Percentiles rank a stretch among this genome's conserved stretches.
Evolutionary conservation across 92 coral and sea anemone species (phyloP).

Genomic region (Galaxea fascicularis): DNA sequence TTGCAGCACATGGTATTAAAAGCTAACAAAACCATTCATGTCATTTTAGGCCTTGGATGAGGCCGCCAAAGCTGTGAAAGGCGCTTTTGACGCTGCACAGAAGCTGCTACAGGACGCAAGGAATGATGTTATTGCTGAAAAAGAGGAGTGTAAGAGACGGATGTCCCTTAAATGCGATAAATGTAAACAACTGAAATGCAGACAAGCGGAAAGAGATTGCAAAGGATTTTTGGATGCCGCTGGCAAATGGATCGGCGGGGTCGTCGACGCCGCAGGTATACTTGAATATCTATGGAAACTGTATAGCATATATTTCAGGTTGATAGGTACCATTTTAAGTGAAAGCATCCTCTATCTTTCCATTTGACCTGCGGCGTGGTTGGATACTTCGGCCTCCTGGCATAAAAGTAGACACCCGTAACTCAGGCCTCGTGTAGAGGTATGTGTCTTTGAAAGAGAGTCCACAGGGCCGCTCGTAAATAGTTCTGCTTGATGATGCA

Average conservation of each 20-base stretch:
- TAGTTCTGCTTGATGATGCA: too few species aligned
- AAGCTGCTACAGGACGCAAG: slow-evolving; percentile 81
- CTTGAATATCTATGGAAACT: not conserved
- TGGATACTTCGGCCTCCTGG: too few species aligned
- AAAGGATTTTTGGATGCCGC: slow-evolving; percentile 89
- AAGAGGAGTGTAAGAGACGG: slow-evolving; percentile 90
- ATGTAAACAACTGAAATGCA: slow-evolving; percentile 82
- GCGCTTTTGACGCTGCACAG: slow-evolving; percentile 92
- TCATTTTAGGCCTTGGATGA: slow-evolving; percentile 78
- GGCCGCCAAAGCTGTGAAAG: slow-evolving; percentile 88
- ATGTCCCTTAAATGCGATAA: slow-evolving; percentile 92
- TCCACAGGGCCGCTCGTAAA: too few species aligned
- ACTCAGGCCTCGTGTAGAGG: too few species aligned
- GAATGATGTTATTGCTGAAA: slow-evolving; percentile 68
- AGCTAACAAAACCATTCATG: too few species aligned
- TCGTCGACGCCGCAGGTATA: slow-evolving; percentile 80
- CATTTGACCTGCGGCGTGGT: too few species aligned
- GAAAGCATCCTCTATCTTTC: too few species aligned
- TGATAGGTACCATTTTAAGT: too few species aligned
- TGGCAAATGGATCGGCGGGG: slow-evolving; percentile 97
- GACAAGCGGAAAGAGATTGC: slow-evolving; percentile 85
- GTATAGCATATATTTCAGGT: not conserved
- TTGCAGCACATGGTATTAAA: too few species aligned
- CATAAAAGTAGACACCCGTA: too few species aligned
- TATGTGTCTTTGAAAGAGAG: too few species aligned